A percentile compares a stretch with the other conserved stretches of the same genome.
These are phyloP conservation scores for Diuraphis noxia DNA, from an alignment of 1,140 invertebrate species.

Conservation along the genomic window DNA sequence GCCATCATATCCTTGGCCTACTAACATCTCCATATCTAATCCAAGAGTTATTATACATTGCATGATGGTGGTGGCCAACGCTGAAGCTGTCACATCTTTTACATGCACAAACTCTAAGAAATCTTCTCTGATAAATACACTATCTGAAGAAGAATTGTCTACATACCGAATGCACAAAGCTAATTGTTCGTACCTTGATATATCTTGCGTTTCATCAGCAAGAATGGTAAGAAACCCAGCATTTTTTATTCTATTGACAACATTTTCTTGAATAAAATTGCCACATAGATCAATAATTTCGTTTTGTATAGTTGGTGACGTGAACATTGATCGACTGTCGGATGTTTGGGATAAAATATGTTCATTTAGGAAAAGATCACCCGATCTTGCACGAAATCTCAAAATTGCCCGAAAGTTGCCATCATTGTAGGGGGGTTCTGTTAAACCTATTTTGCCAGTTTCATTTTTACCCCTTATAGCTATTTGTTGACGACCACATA, in stretches of 20 bases:
- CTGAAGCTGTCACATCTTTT: neutral
- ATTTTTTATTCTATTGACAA: constrained; percentile 13
- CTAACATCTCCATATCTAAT: neutral
- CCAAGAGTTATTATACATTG: neutral
- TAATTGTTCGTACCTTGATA: neutral
- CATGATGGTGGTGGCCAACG: neutral
- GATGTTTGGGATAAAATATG: constrained; percentile 3
- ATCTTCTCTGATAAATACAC: neutral
- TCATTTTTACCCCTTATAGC: neutral
- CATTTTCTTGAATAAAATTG: neutral
- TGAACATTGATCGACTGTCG: neutral
- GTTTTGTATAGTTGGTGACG: neutral
- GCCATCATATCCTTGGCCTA: constrained; percentile 25
- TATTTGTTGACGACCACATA: constrained; percentile 9
- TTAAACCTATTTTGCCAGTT: neutral
- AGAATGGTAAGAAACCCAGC: neutral
- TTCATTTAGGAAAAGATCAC: neutral
- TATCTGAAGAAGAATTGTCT: neutral
- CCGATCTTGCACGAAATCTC: neutral
- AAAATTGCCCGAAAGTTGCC: neutral
- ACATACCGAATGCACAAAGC: neutral
- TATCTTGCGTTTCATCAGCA: constrained; percentile 2
- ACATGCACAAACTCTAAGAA: neutral
- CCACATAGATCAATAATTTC: neutral
- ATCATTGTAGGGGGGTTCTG: neutral